Evolutionary conservation across 2,113 vertebrate species (phyloP).

Genomic region (Merops nubicus): DNA sequence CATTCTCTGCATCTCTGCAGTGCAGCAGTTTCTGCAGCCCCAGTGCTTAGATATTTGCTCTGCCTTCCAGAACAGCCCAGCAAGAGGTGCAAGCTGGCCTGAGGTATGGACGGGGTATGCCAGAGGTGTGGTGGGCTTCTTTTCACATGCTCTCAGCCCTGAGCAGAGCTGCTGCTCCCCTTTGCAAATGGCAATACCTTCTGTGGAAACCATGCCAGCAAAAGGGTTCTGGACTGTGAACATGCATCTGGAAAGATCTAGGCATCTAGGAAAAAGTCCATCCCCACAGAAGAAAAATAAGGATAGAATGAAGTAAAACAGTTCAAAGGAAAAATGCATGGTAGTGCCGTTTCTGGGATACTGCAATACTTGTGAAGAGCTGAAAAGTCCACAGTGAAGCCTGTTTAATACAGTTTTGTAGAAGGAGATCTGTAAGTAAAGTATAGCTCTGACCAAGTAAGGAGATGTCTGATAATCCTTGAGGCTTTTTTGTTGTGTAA

Average conservation of each 20-base stretch:
- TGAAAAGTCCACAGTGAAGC: neutral
- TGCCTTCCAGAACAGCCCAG: neutral
- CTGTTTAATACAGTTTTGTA: neutral
- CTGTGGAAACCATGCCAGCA: neutral
- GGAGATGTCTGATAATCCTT: neutral
- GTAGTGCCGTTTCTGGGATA: neutral
- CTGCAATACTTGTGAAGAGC: neutral
- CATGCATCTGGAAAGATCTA: neutral
- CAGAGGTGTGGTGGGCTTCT: neutral
- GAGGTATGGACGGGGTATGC: neutral
- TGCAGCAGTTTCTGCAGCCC: neutral
- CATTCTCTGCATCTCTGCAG: neutral
- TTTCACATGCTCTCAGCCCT: neutral
- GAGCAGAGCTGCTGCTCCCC: neutral
- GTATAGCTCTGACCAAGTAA: neutral
- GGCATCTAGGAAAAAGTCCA: neutral
- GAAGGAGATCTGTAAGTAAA: neutral
- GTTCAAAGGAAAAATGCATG: neutral
- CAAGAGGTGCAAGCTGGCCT: neutral
- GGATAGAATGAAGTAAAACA: neutral
- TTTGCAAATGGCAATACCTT: neutral
- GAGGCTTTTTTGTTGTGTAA: neutral
- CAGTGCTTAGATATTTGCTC: neutral
- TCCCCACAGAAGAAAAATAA: neutral
- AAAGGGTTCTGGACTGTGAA: neutral